These are phyloP conservation scores for Notolabrus celidotus DNA, from an alignment of 2,797 vertebrate genomes.

Conservation along the genomic window DNA sequence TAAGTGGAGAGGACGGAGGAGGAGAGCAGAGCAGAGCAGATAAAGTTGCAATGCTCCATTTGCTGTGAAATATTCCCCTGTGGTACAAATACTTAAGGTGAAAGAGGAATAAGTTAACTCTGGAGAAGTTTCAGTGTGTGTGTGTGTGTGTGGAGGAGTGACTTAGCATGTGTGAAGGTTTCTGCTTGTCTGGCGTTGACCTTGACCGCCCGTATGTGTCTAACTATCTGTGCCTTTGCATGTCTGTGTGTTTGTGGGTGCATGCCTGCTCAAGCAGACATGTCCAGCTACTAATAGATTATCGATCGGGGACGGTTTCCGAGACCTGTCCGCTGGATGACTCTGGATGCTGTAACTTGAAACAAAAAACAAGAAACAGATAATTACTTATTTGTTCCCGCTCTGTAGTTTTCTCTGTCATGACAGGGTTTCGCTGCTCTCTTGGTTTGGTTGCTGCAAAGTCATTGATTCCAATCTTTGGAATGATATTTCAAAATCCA, in stretches of 20 bases:
- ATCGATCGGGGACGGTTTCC: constrained; percentile 56
- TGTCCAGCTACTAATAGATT: constrained; percentile 61
- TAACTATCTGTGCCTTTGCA: background rate
- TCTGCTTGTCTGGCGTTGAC: constrained; percentile 15
- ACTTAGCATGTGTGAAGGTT: background rate
- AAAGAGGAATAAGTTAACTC: constrained; percentile 62
- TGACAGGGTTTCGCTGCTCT: background rate
- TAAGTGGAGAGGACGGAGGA: constrained; percentile 73
- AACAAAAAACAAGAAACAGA: no score
- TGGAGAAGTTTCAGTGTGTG: constrained; percentile 44
- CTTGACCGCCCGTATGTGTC: constrained; percentile 3
- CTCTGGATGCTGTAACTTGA: background rate
- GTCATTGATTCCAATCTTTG: constrained; percentile 9
- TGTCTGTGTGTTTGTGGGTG: background rate
- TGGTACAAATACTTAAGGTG: constrained; percentile 62
- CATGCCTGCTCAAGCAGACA: constrained; percentile 18
- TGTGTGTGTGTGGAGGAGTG: background rate
- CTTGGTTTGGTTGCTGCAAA: background rate
- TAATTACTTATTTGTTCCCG: no score
- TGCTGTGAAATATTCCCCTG: constrained; percentile 66
- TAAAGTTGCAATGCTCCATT: constrained; percentile 69
- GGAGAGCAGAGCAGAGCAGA: constrained; percentile 53
- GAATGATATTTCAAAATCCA: constrained; percentile 38
- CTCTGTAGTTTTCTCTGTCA: background rate
- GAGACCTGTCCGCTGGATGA: constrained; percentile 22